phyloP scores from a whole-genome alignment of 2,113 vertebrate species.

The Pteruthius melanotis region DNA sequence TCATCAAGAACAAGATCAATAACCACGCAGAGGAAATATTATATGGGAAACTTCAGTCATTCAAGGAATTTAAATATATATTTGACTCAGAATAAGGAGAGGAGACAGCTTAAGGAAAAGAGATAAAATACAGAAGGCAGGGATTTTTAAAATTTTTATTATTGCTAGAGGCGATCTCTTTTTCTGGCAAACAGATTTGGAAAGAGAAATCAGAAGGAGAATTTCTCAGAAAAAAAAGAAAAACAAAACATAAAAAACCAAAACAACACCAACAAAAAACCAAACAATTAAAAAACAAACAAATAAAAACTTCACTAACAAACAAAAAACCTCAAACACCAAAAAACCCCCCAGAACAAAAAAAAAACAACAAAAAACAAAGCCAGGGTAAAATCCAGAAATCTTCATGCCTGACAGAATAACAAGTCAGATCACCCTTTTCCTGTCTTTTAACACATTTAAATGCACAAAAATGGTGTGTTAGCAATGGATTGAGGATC shows the following conservation, averaged over 20 bases:
- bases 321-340: not conserved
- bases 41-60: not conserved
- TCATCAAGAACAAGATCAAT: not conserved
- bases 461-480: not conserved
- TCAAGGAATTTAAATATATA: not conserved
- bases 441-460: not conserved
- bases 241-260: too few species aligned
- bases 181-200: not conserved
- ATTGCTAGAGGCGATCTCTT: rapidly evolving
- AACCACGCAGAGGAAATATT: not conserved
- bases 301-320: not conserved
- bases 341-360: too few species aligned
- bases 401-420: not conserved
- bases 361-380: not conserved
- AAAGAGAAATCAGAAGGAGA: not conserved
- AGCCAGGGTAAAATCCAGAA: not conserved
- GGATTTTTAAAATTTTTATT: not conserved
- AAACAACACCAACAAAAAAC: not conserved
- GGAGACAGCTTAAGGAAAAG: not conserved
- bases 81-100: not conserved
- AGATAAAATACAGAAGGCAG: not conserved
- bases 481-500: not conserved
- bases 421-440: not conserved
- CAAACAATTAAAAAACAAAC: not conserved
- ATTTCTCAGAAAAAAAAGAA: not conserved